These are phyloP conservation scores for Acrossocheilus fasciatus DNA, from an alignment of 2,797 vertebrate species.

Conservation along the genomic window DNA sequence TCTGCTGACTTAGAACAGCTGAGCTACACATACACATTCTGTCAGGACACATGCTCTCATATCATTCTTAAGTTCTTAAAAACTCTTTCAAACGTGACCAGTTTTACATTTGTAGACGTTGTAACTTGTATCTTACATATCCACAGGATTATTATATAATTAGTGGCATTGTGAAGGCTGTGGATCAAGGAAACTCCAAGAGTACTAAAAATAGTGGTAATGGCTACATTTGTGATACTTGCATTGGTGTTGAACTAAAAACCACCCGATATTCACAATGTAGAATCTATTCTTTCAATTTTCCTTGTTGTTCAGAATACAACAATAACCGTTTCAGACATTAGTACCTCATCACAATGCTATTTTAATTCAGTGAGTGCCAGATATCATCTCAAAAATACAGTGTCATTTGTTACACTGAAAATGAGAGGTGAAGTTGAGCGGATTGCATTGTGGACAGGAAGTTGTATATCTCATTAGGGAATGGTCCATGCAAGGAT, in stretches of 20 bases:
- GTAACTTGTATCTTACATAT: slow-evolving; percentile 10
- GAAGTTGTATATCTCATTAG: neutral
- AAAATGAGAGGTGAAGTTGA: neutral
- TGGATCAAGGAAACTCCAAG: neutral
- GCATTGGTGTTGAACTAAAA: slow-evolving; percentile 5
- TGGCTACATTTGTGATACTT: neutral
- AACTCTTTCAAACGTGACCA: neutral
- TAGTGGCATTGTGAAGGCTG: neutral
- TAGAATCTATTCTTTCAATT: neutral
- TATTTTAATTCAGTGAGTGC: neutral
- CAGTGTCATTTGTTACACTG: neutral
- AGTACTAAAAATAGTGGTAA: neutral
- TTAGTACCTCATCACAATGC: neutral
- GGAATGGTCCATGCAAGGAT: neutral
- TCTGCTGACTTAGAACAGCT: slow-evolving; percentile 45
- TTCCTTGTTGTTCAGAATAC: neutral
- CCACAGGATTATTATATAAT: neutral
- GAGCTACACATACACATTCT: neutral
- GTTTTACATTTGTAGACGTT: slow-evolving; percentile 6
- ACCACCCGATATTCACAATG: neutral
- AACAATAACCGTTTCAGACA: neutral
- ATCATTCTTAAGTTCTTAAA: neutral
- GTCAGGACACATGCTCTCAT: slow-evolving; percentile 27
- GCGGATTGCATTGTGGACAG: neutral
- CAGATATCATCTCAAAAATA: neutral